These are phyloP conservation scores for Lasius platythorax DNA, from an alignment of 2,888 invertebrate genomes.

Conservation along the genomic window DNA sequence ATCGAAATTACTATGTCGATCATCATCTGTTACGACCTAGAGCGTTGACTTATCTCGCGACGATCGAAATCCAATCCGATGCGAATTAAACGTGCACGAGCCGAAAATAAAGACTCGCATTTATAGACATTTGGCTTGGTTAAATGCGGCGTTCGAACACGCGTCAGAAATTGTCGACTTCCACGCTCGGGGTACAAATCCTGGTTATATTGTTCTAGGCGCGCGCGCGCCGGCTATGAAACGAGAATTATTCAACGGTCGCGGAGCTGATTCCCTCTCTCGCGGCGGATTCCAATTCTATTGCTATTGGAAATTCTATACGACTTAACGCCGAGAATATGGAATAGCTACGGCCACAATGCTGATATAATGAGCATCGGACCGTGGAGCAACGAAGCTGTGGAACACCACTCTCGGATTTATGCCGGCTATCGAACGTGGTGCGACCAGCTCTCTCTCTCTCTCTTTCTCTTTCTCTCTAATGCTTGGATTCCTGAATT, in stretches of 20 bases:
- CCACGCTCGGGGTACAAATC: conserved; percentile 1
- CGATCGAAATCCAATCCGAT: neutral
- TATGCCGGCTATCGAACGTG: conserved; percentile 8
- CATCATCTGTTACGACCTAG: neutral
- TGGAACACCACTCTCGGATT: conserved; percentile 3
- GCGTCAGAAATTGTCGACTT: neutral
- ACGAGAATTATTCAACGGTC: conserved; percentile 32
- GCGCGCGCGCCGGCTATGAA: neutral
- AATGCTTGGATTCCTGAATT: neutral
- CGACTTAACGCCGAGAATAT: conserved; percentile 45
- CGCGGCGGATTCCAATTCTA: conserved; percentile 22
- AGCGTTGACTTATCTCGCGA: neutral
- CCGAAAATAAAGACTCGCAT: neutral
- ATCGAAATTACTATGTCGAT: neutral
- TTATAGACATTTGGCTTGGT: neutral
- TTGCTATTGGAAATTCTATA: conserved; percentile 41
- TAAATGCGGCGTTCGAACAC: neutral
- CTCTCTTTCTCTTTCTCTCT: neutral
- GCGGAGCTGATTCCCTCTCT: neutral
- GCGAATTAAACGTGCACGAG: neutral
- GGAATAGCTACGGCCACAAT: conserved; percentile 28
- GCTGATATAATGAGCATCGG: conserved; percentile 38
- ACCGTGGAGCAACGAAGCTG: conserved; percentile 6
- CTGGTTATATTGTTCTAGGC: neutral
- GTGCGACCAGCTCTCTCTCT: neutral